Conservation (phyloP, 2,888 invertebrate genomes). For the Psylliodes chrysocephalus region DNA sequence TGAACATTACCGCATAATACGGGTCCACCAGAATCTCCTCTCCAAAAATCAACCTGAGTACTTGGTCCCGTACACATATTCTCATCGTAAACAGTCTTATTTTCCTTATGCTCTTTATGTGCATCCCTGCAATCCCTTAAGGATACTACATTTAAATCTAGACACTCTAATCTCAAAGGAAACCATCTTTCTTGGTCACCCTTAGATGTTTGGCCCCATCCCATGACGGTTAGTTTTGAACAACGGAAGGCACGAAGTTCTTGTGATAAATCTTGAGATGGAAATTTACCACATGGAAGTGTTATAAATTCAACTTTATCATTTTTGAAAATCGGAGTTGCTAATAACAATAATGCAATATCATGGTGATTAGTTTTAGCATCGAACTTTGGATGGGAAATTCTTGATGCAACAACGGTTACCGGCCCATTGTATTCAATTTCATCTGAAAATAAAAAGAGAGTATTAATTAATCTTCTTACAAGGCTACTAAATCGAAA, state of each 20-base stretch:
- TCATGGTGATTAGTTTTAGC: neutral
- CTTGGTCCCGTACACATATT: conserved; percentile 3
- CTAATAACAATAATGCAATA: neutral
- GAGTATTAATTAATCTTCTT: too few relatives aligned
- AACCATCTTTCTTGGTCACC: neutral
- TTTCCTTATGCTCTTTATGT: neutral
- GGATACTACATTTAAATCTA: neutral
- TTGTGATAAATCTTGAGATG: neutral
- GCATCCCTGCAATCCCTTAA: neutral
- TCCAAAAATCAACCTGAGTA: conserved; percentile 1
- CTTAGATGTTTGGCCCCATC: conserved; percentile 1
- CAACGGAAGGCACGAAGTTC: neutral
- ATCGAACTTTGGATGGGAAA: neutral
- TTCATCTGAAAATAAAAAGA: neutral
- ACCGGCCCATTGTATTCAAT: conserved; percentile 4
- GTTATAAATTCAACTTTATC: neutral
- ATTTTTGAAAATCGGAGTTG: neutral
- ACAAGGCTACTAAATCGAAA: too few relatives aligned
- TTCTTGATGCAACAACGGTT: neutral
- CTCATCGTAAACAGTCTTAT: neutral
- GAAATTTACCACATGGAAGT: neutral
- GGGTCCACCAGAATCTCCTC: conserved; percentile 9
- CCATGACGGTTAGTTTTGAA: neutral
- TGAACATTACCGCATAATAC: conserved; percentile 1
- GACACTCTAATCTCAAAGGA: neutral